Evolutionary conservation across 2,888 invertebrate genomes (phyloP).

Genomic region (Apocheima hispidaria): DNA sequence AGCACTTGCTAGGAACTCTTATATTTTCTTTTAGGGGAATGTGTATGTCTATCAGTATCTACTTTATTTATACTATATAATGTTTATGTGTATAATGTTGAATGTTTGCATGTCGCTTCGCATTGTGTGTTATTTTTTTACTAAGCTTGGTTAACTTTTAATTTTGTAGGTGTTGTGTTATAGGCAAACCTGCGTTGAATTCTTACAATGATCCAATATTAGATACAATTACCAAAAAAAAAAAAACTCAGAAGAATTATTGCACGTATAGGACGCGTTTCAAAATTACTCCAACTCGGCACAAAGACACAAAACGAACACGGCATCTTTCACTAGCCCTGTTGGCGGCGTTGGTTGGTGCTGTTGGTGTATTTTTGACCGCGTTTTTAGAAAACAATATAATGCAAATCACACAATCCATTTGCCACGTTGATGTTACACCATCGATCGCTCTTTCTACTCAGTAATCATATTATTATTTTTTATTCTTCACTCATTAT

Average conservation of each 20-base stretch:
- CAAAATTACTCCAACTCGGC: too few species aligned
- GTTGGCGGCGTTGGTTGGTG: too few species aligned
- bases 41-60: slow-evolving; percentile 43
- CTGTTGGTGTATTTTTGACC: too few species aligned
- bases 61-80: slow-evolving; percentile 30
- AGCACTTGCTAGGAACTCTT: slow-evolving; percentile 30
- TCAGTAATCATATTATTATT: background rate
- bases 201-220: background rate
- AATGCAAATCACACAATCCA: slow-evolving; percentile 4
- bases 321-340: too few species aligned
- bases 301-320: too few species aligned
- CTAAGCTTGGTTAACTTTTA: slow-evolving; percentile 52
- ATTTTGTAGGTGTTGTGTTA: slow-evolving; percentile 32
- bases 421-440: slow-evolving; percentile 8
- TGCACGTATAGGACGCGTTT: too few species aligned
- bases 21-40: slow-evolving; percentile 31
- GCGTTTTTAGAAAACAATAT: background rate
- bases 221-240: too few species aligned
- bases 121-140: slow-evolving; percentile 59
- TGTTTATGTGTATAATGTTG: slow-evolving; percentile 43
- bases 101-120: slow-evolving; percentile 64
- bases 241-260: background rate
- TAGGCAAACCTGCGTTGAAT: slow-evolving; percentile 53
- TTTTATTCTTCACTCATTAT: slow-evolving; percentile 6
- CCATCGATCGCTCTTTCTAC: background rate